Evolutionary conservation across 1,140 invertebrate genomes (phyloP).

Genomic region (Drosophila ananassae): DNA sequence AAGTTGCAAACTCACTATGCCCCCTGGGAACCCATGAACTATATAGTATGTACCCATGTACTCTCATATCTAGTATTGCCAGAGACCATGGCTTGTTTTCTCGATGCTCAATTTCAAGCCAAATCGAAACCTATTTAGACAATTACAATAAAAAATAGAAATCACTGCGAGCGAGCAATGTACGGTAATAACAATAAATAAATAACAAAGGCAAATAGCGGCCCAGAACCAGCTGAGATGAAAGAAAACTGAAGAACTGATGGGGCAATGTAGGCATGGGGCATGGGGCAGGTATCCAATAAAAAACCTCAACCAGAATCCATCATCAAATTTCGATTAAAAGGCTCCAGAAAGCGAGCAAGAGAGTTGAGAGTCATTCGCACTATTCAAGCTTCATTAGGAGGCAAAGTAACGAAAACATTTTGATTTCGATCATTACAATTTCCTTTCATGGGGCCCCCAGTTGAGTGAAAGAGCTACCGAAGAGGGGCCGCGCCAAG

Average conservation of each 20-base stretch:
- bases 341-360: constrained; percentile 64
- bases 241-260: constrained; percentile 13
- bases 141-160: constrained; percentile 60
- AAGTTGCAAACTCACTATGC: constrained; percentile 43
- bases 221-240: constrained; percentile 51
- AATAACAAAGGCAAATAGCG: constrained; percentile 81
- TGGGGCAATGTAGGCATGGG: not conserved
- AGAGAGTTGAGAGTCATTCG: constrained; percentile 71
- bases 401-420: constrained; percentile 81
- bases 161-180: constrained; percentile 56
- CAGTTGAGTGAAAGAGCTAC: constrained; percentile 69
- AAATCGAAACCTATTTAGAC: constrained; percentile 71
- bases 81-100: not conserved
- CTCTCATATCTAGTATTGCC: not conserved
- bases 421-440: constrained; percentile 82
- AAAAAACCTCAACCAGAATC: constrained; percentile 33
- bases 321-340: constrained; percentile 83
- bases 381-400: constrained; percentile 82
- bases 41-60: not conserved
- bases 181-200: constrained; percentile 80
- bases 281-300: not conserved
- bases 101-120: constrained; percentile 51
- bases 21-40: constrained; percentile 25
- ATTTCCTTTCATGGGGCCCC: constrained; percentile 72
- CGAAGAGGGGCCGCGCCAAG: constrained; percentile 57